Percentiles rank a stretch among this genome's conserved stretches.
phyloP scores from a whole-genome alignment of 2,888 invertebrate species.

The Netelia melanura region DNA sequence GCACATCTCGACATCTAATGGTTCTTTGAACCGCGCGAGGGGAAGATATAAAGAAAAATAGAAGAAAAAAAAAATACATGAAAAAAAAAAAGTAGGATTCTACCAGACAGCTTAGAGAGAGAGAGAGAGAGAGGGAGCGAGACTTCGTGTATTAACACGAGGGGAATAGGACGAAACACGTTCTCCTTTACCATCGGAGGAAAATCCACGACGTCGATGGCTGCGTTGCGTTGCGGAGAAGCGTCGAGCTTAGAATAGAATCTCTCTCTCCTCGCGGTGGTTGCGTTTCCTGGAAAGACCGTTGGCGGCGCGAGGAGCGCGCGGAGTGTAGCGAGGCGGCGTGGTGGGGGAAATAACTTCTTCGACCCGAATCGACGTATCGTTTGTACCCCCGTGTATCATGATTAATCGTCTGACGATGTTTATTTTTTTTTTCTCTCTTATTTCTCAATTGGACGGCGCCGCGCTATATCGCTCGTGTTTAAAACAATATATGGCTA shows the following conservation, averaged over 20 bases:
- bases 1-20: conserved; percentile 41
- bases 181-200: conserved; percentile 39
- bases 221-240: conserved; percentile 28
- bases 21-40: conserved; percentile 36
- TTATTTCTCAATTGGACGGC: conserved; percentile 60
- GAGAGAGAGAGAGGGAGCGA: no score
- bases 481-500: no score
- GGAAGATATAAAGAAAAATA: background rate
- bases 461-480: background rate
- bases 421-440: conserved; percentile 3
- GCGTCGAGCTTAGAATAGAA: conserved; percentile 37
- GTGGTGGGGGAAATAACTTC: background rate
- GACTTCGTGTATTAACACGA: background rate
- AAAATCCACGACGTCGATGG: conserved; percentile 13
- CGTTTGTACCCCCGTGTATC: background rate
- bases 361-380: conserved; percentile 9
- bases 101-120: conserved; percentile 9
- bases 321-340: background rate
- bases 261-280: conserved; percentile 18
- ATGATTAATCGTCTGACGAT: conserved; percentile 59
- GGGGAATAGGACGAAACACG: conserved; percentile 23
- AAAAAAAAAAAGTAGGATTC: conserved; percentile 23
- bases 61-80: background rate
- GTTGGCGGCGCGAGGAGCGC: background rate
- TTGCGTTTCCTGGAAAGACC: conserved; percentile 57